Evolutionary conservation across 1,140 invertebrate genomes (phyloP).

Genomic region (Probaryconus sp.): DNA sequence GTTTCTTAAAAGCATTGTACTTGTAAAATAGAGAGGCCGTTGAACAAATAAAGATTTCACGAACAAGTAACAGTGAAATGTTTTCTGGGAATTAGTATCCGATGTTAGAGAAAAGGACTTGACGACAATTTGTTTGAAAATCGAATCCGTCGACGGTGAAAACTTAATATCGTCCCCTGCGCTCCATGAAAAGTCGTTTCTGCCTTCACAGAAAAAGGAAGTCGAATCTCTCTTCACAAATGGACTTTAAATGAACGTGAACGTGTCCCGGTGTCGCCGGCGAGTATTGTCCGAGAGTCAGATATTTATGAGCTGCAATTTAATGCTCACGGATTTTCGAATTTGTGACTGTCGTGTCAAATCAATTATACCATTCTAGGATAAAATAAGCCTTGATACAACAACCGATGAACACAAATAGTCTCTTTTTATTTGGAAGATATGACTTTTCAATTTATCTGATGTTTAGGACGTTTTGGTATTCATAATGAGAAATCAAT

Average conservation of each 20-base stretch:
- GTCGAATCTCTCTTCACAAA: too few relatives aligned
- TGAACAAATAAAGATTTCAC: slow-evolving; percentile 1
- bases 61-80: slow-evolving; percentile 11
- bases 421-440: too few relatives aligned
- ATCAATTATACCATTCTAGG: slow-evolving; percentile 27
- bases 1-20: too few relatives aligned
- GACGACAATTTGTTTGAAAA: slow-evolving; percentile 38
- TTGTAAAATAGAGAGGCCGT: slow-evolving; percentile 7
- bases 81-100: slow-evolving; percentile 41
- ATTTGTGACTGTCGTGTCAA: slow-evolving; percentile 46
- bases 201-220: slow-evolving; percentile 26
- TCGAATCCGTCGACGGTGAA: too few relatives aligned
- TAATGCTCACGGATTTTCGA: slow-evolving; percentile 22
- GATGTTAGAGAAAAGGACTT: background rate
- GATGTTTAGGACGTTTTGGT: too few relatives aligned
- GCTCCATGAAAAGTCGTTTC: slow-evolving; percentile 21
- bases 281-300: slow-evolving; percentile 56
- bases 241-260: slow-evolving; percentile 1
- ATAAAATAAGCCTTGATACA: slow-evolving; percentile 24
- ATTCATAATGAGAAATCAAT: too few relatives aligned
- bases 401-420: too few relatives aligned
- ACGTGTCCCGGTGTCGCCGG: slow-evolving; percentile 24
- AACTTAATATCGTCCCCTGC: slow-evolving; percentile 14
- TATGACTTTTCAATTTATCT: too few relatives aligned
- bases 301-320: slow-evolving; percentile 60